Conservation (phyloP, 2,888 invertebrate genomes). For the Ophion ellenae region DNA sequence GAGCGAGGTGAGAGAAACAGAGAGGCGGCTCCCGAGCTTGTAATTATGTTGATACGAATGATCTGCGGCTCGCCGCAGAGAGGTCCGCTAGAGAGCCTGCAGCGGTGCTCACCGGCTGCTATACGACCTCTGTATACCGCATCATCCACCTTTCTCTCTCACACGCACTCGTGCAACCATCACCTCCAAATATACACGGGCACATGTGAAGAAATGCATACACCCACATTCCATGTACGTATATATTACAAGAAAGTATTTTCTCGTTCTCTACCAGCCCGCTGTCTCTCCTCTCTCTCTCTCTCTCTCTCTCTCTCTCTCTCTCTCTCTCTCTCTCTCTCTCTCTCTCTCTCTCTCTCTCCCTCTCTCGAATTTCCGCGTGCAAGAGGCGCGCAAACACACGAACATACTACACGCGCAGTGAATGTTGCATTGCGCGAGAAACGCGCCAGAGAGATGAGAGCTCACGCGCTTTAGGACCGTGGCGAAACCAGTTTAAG, state of each 20-base stretch:
- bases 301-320: too few relatives aligned
- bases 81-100: constrained; percentile 75
- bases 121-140: constrained; percentile 57
- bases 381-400: not conserved
- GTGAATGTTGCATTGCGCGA: constrained; percentile 63
- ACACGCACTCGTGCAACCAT: not conserved
- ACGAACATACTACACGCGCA: not conserved
- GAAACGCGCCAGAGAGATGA: constrained; percentile 57
- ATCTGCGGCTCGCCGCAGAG: constrained; percentile 83
- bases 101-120: constrained; percentile 81
- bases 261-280: constrained; percentile 35
- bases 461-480: constrained; percentile 77
- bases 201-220: not conserved
- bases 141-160: constrained; percentile 49
- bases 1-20: constrained; percentile 83
- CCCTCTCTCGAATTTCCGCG: constrained; percentile 54
- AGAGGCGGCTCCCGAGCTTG: constrained; percentile 84
- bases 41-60: constrained; percentile 84
- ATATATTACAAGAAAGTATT: constrained; percentile 1
- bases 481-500: constrained; percentile 84
- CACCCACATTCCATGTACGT: not conserved
- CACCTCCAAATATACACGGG: not conserved
- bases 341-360: not conserved
- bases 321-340: constrained; percentile 25
- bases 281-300: constrained; percentile 16